Evolutionary conservation across 2,113 vertebrate species (phyloP).

Genomic region (Carollia perspicillata): DNA sequence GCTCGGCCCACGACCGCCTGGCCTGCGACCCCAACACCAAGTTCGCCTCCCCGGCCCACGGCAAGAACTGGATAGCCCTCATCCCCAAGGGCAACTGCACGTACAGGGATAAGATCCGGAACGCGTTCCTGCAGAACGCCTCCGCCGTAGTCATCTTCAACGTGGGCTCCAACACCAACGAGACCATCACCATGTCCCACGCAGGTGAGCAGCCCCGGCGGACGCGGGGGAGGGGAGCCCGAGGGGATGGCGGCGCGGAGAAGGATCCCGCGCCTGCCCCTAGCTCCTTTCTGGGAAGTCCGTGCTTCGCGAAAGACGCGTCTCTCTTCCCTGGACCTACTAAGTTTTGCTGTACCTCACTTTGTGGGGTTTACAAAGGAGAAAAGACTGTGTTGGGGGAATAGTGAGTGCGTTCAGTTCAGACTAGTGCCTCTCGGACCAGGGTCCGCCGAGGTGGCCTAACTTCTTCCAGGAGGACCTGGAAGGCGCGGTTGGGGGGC

Average conservation of each 20-base stretch:
- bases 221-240: not conserved
- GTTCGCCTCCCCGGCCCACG: constrained; percentile 83
- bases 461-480: not conserved
- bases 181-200: constrained; percentile 96
- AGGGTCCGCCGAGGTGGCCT: not conserved
- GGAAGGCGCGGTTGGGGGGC: not conserved
- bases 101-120: constrained; percentile 93
- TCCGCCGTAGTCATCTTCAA: constrained; percentile 97
- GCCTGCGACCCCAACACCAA: constrained; percentile 90
- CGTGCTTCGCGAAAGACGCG: not conserved
- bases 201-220: constrained; percentile 84
- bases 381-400: not conserved
- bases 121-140: constrained; percentile 91
- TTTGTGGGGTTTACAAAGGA: not conserved
- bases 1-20: constrained; percentile 83
- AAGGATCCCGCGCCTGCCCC: not conserved
- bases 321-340: not conserved
- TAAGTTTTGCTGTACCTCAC: constrained; percentile 37
- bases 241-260: not conserved
- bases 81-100: constrained; percentile 94
- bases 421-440: not conserved
- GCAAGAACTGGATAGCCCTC: constrained; percentile 91
- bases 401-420: not conserved
- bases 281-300: not conserved
- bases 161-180: constrained; percentile 90